Conservation (phyloP, 23 tunicate species). For the Clavelina lepadiformis region DNA sequence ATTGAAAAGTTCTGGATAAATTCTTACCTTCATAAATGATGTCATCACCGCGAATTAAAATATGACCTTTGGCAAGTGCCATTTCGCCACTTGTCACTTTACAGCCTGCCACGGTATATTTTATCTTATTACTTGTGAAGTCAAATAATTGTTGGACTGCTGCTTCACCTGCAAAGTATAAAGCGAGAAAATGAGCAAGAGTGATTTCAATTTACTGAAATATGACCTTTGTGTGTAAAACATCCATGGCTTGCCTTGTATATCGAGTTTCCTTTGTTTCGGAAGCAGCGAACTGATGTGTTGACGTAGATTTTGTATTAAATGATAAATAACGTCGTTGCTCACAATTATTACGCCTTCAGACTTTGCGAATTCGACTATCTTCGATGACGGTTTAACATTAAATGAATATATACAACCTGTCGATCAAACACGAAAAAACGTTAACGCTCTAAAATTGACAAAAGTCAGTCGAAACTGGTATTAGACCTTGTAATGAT, state of each 20-base stretch:
- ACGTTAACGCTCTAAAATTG: background rate
- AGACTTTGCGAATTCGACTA: slow-evolving; percentile 5
- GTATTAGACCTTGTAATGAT: background rate
- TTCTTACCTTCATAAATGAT: slow-evolving; percentile 38
- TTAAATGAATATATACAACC: slow-evolving; percentile 48
- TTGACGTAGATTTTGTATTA: slow-evolving; percentile 34
- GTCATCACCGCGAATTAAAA: slow-evolving; percentile 22
- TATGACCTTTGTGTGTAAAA: too few species aligned
- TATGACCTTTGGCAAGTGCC: background rate
- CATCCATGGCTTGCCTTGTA: slow-evolving; percentile 34
- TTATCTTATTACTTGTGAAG: slow-evolving; percentile 3
- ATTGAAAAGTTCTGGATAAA: background rate
- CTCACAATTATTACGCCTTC: slow-evolving; percentile 14
- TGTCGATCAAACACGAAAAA: slow-evolving; percentile 6
- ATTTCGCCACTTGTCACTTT: slow-evolving; percentile 21
- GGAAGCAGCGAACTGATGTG: slow-evolving; percentile 20
- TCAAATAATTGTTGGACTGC: slow-evolving; percentile 23
- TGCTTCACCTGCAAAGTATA: slow-evolving; percentile 46
- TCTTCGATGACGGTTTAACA: slow-evolving; percentile 14
- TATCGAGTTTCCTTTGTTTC: background rate
- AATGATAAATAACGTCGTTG: slow-evolving; percentile 61
- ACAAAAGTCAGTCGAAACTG: too few species aligned
- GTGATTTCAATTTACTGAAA: too few species aligned
- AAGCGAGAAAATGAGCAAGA: too few species aligned
- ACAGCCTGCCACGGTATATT: slow-evolving; percentile 31